These are phyloP conservation scores for Pristionchus japonicus DNA, from an alignment of 2,888 invertebrate genomes.

Conservation along the genomic window DNA sequence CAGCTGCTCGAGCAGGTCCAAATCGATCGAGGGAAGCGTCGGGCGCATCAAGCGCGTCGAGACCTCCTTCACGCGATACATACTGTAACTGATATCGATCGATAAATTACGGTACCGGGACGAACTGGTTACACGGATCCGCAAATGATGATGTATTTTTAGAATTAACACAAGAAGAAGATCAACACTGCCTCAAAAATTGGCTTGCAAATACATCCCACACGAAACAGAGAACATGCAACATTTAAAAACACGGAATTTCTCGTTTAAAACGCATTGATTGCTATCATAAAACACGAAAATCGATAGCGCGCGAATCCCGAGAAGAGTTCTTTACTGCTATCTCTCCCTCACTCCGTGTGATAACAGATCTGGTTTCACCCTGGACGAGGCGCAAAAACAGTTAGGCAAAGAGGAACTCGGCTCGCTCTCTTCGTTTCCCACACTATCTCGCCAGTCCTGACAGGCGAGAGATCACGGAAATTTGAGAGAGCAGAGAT, in stretches of 20 bases:
- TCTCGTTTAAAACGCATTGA: too few relatives aligned
- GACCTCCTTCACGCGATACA: constrained; percentile 69
- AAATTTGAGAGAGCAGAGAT: neutral
- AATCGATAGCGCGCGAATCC: neutral
- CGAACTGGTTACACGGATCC: too few relatives aligned
- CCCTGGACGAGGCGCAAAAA: neutral
- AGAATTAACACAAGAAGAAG: neutral
- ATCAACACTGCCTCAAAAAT: too few relatives aligned
- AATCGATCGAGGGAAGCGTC: constrained; percentile 63
- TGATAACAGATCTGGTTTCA: constrained; percentile 33
- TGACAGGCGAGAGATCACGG: neutral
- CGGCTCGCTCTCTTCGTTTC: neutral
- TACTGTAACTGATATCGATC: neutral
- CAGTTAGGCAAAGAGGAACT: neutral
- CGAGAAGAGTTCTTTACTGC: neutral
- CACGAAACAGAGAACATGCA: neutral
- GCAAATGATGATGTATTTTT: too few relatives aligned
- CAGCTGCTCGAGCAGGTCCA: constrained; percentile 57
- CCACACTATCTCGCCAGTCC: neutral
- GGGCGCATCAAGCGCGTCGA: constrained; percentile 72
- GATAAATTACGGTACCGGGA: neutral
- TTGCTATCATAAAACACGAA: too few relatives aligned
- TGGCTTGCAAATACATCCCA: neutral
- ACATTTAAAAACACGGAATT: neutral
- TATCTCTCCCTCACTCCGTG: neutral